These are phyloP conservation scores for Pagrus major DNA, from an alignment of 2,113 vertebrate genomes.

Conservation along the genomic window DNA sequence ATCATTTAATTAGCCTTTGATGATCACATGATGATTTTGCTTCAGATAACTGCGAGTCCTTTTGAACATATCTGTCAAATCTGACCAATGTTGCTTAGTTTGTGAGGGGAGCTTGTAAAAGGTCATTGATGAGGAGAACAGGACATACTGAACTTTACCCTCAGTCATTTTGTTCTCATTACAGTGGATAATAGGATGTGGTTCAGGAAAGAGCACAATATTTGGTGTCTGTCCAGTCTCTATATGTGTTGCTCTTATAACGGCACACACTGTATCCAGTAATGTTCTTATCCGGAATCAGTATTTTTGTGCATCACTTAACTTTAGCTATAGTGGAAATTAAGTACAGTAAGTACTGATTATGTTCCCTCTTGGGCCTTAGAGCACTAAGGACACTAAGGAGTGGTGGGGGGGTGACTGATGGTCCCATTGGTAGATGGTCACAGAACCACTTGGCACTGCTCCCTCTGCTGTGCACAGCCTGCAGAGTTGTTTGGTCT, in stretches of 20 bases:
- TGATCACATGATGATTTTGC: conserved; percentile 22
- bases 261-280: neutral
- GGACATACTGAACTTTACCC: neutral
- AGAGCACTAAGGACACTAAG: neutral
- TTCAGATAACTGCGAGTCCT: conserved; percentile 14
- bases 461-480: neutral
- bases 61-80: conserved; percentile 32
- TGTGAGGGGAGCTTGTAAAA: conserved; percentile 21
- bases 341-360: neutral
- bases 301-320: neutral
- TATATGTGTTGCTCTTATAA: neutral
- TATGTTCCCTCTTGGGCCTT: neutral
- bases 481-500: too few species aligned
- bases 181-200: neutral
- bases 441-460: conserved; percentile 18
- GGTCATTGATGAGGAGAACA: conserved; percentile 17
- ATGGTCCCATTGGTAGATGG: neutral
- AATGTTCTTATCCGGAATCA: neutral
- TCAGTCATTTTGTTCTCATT: conserved; percentile 17
- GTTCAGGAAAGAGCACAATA: conserved; percentile 1
- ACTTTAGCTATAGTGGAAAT: neutral
- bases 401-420: neutral
- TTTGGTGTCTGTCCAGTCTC: neutral
- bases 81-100: conserved; percentile 16
- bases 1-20: conserved; percentile 20